Conservation (phyloP, 2,113 vertebrate species). For the Arvicanthis niloticus region DNA sequence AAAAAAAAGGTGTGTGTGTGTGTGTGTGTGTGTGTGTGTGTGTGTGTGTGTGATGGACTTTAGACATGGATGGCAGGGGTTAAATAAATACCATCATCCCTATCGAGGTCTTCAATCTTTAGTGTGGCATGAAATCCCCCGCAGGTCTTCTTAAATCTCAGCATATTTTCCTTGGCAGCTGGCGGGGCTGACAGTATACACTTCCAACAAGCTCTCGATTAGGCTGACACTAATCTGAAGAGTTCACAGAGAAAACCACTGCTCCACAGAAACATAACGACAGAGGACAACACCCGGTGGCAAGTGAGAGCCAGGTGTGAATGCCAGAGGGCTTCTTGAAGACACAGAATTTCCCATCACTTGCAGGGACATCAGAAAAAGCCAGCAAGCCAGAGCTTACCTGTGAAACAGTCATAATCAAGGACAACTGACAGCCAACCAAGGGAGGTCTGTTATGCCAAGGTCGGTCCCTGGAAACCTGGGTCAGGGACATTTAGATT, state of each 20-base stretch:
- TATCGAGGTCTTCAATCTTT: background rate
- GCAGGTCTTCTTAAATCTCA: background rate
- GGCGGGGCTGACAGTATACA: background rate
- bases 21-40: too few relatives aligned
- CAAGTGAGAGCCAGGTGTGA: background rate
- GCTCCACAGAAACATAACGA: background rate
- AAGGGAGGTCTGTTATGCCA: background rate
- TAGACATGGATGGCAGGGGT: background rate
- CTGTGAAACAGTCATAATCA: background rate
- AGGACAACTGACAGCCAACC: background rate
- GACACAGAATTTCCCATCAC: background rate
- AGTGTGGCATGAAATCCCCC: background rate
- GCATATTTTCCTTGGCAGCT: background rate
- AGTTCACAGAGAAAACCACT: background rate
- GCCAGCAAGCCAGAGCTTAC: background rate
- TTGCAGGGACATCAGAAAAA: background rate
- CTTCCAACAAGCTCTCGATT: background rate
- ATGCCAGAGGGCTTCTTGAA: background rate
- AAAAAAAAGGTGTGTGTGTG: background rate
- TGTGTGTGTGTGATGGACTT: too few relatives aligned
- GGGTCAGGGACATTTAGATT: background rate
- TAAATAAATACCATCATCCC: background rate
- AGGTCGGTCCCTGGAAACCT: background rate
- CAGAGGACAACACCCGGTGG: background rate
- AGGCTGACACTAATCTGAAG: background rate